phyloP scores from a whole-genome alignment of 2,113 vertebrate species.

The Gymnobelideus leadbeateri region DNA sequence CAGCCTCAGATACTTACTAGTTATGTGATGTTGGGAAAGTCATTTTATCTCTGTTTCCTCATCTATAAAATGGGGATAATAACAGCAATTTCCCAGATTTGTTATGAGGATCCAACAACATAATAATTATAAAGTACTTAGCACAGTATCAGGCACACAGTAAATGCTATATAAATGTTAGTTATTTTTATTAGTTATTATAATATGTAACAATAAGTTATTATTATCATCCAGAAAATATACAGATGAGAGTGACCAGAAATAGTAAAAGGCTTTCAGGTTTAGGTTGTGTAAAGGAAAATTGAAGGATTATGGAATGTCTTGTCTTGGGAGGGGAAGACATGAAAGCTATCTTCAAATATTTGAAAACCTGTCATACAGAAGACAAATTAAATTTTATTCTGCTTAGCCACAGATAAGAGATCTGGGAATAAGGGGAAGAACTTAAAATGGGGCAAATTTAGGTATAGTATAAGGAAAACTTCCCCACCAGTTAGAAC shows the following conservation, averaged over 20 bases:
- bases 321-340: background rate
- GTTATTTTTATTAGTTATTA: background rate
- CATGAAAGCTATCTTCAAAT: background rate
- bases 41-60: background rate
- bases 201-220: no score
- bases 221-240: background rate
- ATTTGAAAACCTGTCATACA: background rate
- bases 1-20: background rate
- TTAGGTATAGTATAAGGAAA: background rate
- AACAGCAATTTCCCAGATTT: background rate
- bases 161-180: background rate
- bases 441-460: background rate
- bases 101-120: background rate
- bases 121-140: background rate
- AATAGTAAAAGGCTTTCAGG: background rate
- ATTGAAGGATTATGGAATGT: background rate
- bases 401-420: background rate
- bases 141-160: background rate
- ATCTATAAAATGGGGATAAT: background rate
- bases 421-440: background rate
- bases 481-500: background rate
- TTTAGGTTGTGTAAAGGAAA: background rate
- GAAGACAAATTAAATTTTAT: background rate
- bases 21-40: background rate
- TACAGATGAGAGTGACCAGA: background rate